phyloP scores from a whole-genome alignment of 2,113 vertebrate genomes.

The Albula goreensis region DNA sequence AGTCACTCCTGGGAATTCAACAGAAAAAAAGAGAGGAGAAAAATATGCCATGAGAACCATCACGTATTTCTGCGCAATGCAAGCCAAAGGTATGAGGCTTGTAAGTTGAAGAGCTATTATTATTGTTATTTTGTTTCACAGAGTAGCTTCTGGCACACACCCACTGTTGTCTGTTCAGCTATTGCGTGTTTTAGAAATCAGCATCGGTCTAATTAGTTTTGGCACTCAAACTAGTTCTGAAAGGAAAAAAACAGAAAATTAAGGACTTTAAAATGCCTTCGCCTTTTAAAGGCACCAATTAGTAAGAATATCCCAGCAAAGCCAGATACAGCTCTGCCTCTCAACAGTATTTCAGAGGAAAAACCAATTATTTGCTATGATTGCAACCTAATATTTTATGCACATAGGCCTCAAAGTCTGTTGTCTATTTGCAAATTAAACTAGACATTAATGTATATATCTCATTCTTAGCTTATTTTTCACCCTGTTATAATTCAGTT shows the following conservation, averaged over 20 bases:
- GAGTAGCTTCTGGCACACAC: slow-evolving; percentile 55
- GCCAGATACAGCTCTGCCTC: slow-evolving; percentile 60
- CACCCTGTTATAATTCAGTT: neutral
- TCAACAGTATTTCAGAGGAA: slow-evolving; percentile 61
- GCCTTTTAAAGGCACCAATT: slow-evolving; percentile 76
- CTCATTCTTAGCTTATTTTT: neutral
- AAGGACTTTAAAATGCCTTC: slow-evolving; percentile 71
- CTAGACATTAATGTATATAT: neutral
- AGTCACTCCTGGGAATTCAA: neutral
- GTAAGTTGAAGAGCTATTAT: slow-evolving; percentile 37
- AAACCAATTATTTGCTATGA: slow-evolving; percentile 69
- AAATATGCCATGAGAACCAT: neutral
- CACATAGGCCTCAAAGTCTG: neutral
- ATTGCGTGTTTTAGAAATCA: slow-evolving; percentile 64
- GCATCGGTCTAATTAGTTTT: slow-evolving; percentile 73
- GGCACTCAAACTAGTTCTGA: slow-evolving; percentile 65
- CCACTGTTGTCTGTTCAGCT: slow-evolving; percentile 63
- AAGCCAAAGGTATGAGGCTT: slow-evolving; percentile 4
- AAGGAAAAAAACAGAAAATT: slow-evolving; percentile 68
- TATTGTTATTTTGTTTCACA: slow-evolving; percentile 51
- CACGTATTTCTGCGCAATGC: neutral
- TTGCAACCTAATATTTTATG: slow-evolving; percentile 47
- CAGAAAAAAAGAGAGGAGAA: neutral
- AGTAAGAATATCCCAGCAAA: slow-evolving; percentile 64
- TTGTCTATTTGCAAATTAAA: neutral